Evolutionary conservation across 2,113 vertebrate genomes (phyloP), one percentile per base, ranked within the genome.

Genomic region (Solea senegalensis): DNA sequence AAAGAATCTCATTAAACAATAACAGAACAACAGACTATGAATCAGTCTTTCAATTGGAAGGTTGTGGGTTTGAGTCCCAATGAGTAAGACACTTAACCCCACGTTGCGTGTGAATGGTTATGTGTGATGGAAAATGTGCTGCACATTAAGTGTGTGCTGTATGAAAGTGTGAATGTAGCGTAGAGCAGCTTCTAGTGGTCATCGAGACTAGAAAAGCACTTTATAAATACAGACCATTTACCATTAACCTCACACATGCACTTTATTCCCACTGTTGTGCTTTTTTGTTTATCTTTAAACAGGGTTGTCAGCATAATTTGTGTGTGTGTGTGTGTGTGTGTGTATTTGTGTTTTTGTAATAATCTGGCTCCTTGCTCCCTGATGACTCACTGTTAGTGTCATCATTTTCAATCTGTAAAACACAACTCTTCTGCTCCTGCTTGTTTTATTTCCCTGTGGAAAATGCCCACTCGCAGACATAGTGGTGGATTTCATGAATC

Each of bases 401-500:
- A 62, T 72, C 10, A 48, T 28, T 71, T 72, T 28, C 41, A 55
- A 39, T 65, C 28, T 45, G 8, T 27, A 15, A 57, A 56, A 48
- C 54, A 55, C 13, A 11, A 11, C 9, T 60, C 21, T 61, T 14
- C 2, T 21, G 11, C 27, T 58, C 14, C 44, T 4, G 44, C 65
- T 70, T 87, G 41, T 14, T 54, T 58, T 16, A 58, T 73, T 53
- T 40, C 43, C 71, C 55, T 5, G 40, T 60, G 1, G 34, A 34
- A 64, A 61, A 60, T n/a, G 21, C 44, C 49, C 56, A 50, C 15
- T 68, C 15, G 62, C 54, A 9, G 48, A 53, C n/a, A 41, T 15
- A 61, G 13, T 78, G 53, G 69, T 58, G 45, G 67, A 72, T 69
- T 71, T 69, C 54, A 81, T 64, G 51, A 85, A 73, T 72, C 43